Base-by-base conservation (phyloP, 2,888 invertebrate genomes). In the Eumerus sabulonum region DNA sequence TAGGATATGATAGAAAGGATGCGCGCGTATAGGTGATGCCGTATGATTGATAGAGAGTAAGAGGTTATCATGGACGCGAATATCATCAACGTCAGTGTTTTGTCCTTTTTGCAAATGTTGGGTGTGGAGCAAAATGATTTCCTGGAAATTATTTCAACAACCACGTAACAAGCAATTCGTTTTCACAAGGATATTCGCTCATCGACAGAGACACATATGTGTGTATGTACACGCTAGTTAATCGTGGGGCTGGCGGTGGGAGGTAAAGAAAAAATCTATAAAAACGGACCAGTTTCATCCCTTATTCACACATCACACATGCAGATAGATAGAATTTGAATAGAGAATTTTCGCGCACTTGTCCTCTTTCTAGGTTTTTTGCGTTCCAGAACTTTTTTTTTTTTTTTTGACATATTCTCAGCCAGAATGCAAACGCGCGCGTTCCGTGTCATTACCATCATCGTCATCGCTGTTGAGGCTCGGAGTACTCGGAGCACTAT, bases 61-160 rank as follows among this genome's bases (percentile, higher is more conserved):
- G 51, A 36, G 77, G 67, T 77, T 67, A 77, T 77, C 67, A 77
- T 57, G 59, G 59, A 27, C 44, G 57, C 63, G 48, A 64, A 67
- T 72, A 50, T 72, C 71, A 72, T 63, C 57, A 77, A 56, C 72
- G 44, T 63, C 67, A 63, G 19, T 73, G 59, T 67, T 18, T 27
- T 27, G 27, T 27, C 7, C 7, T 7, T 27, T 27, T 4, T 27
- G 3, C 27, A 27, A 27, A 53, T 68, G 73, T 2, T 73, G 77
- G 67, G 77, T 73, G 77, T 67, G 67, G 36, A 73, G 73, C 72
- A 54, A 64, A 73, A 64, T 63, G 14, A 73, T 79, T 79, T 70
- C 68, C 79, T 70, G 59, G 47, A 79, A n/a, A 74, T 79, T 70
- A 72, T 72, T 53, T 59, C 35, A 53, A 57, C 50, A 56, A 63